phyloP scores from a whole-genome alignment of 2,113 vertebrate genomes.

The Boleophthalmus pectinirostris region DNA sequence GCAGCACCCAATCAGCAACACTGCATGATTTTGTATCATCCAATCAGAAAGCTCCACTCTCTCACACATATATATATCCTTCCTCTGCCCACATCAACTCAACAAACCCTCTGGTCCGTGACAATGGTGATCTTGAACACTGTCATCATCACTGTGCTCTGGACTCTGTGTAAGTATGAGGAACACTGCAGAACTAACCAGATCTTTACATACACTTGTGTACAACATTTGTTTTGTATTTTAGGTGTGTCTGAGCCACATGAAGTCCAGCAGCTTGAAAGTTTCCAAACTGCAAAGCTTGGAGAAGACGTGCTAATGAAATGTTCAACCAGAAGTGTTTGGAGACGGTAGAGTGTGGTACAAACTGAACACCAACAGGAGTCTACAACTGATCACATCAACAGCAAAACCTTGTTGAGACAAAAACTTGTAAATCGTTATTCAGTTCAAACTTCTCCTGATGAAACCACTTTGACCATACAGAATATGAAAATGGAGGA shows the following conservation, averaged over 20 bases:
- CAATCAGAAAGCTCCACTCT: background rate
- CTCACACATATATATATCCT: background rate
- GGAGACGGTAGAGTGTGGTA: conserved; percentile 8
- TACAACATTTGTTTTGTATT: background rate
- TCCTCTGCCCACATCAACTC: background rate
- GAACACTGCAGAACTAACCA: background rate
- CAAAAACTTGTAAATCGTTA: background rate
- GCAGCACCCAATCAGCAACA: background rate
- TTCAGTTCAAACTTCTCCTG: background rate
- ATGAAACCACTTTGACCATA: conserved; percentile 3
- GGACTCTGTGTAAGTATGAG: conserved; percentile 4
- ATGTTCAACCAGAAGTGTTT: background rate
- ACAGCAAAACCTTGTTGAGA: background rate
- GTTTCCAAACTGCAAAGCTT: background rate
- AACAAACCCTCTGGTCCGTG: background rate
- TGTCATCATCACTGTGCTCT: background rate
- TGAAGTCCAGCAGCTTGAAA: background rate
- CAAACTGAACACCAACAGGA: conserved; percentile 16
- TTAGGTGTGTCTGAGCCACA: background rate
- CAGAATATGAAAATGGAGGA: background rate
- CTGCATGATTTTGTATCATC: background rate
- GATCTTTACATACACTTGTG: background rate
- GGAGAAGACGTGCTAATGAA: fast-evolving
- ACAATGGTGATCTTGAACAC: background rate
- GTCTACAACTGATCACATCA: background rate